These are phyloP conservation scores for Melanotus villosus DNA, from an alignment of 2,888 invertebrate genomes.

Conservation along the genomic window DNA sequence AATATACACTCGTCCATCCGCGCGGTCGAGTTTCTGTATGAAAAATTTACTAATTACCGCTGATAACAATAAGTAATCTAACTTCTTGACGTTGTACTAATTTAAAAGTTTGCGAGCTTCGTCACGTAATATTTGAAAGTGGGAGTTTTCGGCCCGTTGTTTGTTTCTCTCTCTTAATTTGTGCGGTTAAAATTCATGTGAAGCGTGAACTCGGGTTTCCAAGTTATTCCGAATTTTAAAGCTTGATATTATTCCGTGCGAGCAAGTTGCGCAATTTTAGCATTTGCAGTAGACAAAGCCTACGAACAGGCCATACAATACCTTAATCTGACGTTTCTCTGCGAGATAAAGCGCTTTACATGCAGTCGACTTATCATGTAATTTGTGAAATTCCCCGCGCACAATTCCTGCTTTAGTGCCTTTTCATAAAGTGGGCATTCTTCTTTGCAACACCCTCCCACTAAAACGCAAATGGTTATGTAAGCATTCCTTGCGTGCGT, in stretches of 20 bases:
- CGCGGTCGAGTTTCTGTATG: background rate
- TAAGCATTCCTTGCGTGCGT: slow-evolving; percentile 25
- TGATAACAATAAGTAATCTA: slow-evolving; percentile 3
- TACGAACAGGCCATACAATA: slow-evolving; percentile 34
- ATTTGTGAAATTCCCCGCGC: slow-evolving; percentile 39
- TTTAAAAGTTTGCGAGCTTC: background rate
- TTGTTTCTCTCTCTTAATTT: slow-evolving; percentile 19
- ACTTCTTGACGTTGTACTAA: background rate
- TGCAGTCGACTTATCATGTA: slow-evolving; percentile 40
- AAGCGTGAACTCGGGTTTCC: slow-evolving; percentile 12
- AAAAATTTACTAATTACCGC: slow-evolving; percentile 4
- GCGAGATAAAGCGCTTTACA: slow-evolving; percentile 40
- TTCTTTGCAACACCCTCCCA: slow-evolving; percentile 24
- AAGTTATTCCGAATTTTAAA: slow-evolving; percentile 24
- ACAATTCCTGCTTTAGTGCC: slow-evolving; percentile 33
- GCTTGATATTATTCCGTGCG: slow-evolving; percentile 30
- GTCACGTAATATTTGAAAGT: slow-evolving; percentile 2
- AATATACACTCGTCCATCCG: background rate
- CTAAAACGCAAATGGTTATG: slow-evolving; percentile 27
- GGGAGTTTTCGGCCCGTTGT: background rate
- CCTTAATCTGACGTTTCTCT: slow-evolving; percentile 41
- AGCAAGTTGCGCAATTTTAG: slow-evolving; percentile 30
- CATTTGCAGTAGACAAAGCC: slow-evolving; percentile 35
- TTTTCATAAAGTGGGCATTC: slow-evolving; percentile 35
- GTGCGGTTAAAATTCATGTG: slow-evolving; percentile 18